A percentile compares a stretch with the other conserved stretches of the same genome.
These are phyloP conservation scores for Andrena minutula DNA, from an alignment of 2,888 invertebrate genomes.

Conservation along the genomic window DNA sequence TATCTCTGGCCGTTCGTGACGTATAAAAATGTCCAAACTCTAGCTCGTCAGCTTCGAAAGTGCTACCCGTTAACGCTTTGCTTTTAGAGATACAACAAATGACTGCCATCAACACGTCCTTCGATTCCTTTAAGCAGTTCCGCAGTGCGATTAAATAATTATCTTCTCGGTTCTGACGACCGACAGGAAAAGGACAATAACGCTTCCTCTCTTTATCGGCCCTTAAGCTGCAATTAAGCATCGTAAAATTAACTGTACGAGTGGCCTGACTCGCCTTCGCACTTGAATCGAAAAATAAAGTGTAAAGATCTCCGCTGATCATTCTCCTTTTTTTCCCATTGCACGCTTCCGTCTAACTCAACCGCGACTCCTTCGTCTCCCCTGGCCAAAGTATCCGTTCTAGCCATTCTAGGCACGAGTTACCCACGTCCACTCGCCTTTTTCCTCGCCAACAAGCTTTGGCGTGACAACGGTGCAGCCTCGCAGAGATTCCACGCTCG, in stretches of 20 bases:
- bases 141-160: conserved; percentile 6
- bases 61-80: too few relatives aligned
- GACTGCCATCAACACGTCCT: not conserved
- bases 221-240: conserved; percentile 31
- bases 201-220: conserved; percentile 5
- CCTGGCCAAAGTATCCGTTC: not conserved
- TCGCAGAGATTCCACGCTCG: conserved; percentile 42
- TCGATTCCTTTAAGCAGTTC: not conserved
- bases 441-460: conserved; percentile 8
- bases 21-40: too few relatives aligned
- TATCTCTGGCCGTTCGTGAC: too few relatives aligned
- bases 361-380: conserved; percentile 1
- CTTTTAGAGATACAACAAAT: not conserved
- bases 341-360: conserved; percentile 3
- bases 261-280: not conserved
- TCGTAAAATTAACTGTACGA: conserved; percentile 27
- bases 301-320: not conserved
- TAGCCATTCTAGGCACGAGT: not conserved
- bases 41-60: too few relatives aligned
- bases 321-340: not conserved
- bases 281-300: conserved; percentile 22
- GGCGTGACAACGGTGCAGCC: conserved; percentile 2
- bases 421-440: not conserved
- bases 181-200: conserved; percentile 28
- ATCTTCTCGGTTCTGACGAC: not conserved